Conservation (phyloP, 1,140 invertebrate species). For the Nasonia longicornis region DNA sequence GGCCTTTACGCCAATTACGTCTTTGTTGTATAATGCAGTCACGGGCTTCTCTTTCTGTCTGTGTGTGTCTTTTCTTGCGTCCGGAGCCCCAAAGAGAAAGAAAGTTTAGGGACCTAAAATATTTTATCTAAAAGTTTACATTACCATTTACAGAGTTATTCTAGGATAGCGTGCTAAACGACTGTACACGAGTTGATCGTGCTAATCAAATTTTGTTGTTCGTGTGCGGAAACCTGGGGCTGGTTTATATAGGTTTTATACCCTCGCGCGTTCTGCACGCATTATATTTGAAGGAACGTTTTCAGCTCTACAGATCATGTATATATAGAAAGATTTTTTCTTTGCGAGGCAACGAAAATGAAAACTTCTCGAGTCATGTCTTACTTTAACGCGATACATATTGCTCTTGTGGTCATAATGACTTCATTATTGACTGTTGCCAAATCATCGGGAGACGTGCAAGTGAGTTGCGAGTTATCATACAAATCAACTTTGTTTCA, state of each 20-base stretch:
- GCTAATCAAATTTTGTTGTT: constrained; percentile 40
- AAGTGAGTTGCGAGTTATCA: constrained; percentile 41
- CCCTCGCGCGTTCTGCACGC: background rate
- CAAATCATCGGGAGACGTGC: constrained; percentile 45
- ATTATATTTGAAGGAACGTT: constrained; percentile 4
- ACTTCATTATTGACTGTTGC: constrained; percentile 40
- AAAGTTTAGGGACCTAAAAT: constrained; percentile 41
- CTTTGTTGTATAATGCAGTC: constrained; percentile 7
- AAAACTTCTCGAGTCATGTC: constrained; percentile 22
- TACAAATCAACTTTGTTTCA: constrained; percentile 34
- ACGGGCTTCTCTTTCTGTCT: constrained; percentile 15
- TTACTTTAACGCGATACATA: constrained; percentile 28
- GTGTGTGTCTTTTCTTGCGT: constrained; percentile 5
- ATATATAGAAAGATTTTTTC: constrained; percentile 30
- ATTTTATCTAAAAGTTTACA: constrained; percentile 46
- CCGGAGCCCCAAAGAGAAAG: constrained; percentile 20
- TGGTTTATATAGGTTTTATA: constrained; percentile 17
- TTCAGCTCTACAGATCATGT: constrained; percentile 34
- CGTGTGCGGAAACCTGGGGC: background rate
- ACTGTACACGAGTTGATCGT: background rate
- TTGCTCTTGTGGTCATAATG: constrained; percentile 32
- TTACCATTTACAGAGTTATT: constrained; percentile 37
- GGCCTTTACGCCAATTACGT: constrained; percentile 16
- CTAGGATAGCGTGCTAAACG: constrained; percentile 17
- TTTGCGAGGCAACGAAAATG: constrained; percentile 25